A percentile compares a stretch with the other conserved stretches of the same genome.
Evolutionary conservation across 2,113 vertebrate species (phyloP).

Genomic region (Embiotoca jacksoni): DNA sequence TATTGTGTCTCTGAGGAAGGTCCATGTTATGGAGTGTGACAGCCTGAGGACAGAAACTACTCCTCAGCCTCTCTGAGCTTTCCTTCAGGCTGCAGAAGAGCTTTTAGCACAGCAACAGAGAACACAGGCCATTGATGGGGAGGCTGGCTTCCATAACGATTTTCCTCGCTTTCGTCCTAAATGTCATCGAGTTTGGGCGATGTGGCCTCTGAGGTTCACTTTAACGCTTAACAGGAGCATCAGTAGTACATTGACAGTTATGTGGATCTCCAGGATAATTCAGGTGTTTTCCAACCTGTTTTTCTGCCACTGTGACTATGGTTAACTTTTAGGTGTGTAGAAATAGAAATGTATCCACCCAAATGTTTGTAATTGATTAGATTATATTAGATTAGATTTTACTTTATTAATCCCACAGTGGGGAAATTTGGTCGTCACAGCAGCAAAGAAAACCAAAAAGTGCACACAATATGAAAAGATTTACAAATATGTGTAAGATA

Average conservation of each 20-base stretch:
- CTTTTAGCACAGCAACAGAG: not conserved
- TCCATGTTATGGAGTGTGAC: not conserved
- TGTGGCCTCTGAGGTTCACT: not conserved
- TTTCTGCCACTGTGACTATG: not conserved
- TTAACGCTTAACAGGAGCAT: not conserved
- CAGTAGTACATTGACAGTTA: not conserved
- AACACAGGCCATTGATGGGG: not conserved
- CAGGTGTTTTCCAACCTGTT: not conserved
- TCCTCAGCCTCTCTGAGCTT: not conserved
- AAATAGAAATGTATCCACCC: too few species aligned
- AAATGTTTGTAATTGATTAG: too few species aligned
- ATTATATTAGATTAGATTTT: too few species aligned
- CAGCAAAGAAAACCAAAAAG: too few species aligned
- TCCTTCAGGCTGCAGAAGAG: constrained; percentile 13
- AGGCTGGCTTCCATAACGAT: not conserved
- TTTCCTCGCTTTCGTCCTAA: not conserved
- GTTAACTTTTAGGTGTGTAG: too few species aligned
- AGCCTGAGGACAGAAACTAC: constrained; percentile 23
- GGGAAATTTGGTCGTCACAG: too few species aligned
- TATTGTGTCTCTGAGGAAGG: not conserved
- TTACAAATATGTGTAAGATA: too few species aligned
- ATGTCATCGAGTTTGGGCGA: not conserved
- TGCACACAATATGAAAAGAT: too few species aligned
- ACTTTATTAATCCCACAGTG: too few species aligned
- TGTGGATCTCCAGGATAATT: not conserved